phyloP scores from a whole-genome alignment of 2,888 invertebrate genomes.

The Thymelicus lineola region DNA sequence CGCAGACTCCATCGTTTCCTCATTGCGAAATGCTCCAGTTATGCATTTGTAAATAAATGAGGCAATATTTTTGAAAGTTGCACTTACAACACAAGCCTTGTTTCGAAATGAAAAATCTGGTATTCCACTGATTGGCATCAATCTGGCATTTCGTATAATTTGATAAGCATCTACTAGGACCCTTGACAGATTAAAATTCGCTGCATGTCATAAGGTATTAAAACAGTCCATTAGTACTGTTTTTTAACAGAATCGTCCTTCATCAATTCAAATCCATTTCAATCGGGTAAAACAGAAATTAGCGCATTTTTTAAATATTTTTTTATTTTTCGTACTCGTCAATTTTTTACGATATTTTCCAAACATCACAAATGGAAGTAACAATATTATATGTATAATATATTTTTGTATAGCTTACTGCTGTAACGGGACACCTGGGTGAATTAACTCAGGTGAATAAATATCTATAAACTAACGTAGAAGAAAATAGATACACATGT shows the following conservation, averaged over 20 bases:
- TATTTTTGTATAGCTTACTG: too few species aligned
- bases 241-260: background rate
- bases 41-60: conserved; percentile 24
- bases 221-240: background rate
- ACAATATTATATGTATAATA: too few species aligned
- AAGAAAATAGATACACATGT: too few species aligned
- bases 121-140: background rate
- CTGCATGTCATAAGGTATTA: background rate
- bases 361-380: too few species aligned
- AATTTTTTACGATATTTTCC: too few species aligned
- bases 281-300: too few species aligned
- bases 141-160: background rate
- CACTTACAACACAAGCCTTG: background rate
- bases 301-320: too few species aligned
- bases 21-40: conserved; percentile 24
- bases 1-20: background rate
- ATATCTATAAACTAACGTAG: too few species aligned
- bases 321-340: too few species aligned
- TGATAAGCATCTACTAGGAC: conserved; percentile 1
- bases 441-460: too few species aligned
- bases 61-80: conserved; percentile 37
- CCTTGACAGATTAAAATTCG: background rate
- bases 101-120: background rate
- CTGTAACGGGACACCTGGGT: too few species aligned
- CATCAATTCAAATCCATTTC: too few species aligned